Base-by-base conservation (phyloP, 1,140 invertebrate genomes). In the Rhagoletis zephyria region DNA sequence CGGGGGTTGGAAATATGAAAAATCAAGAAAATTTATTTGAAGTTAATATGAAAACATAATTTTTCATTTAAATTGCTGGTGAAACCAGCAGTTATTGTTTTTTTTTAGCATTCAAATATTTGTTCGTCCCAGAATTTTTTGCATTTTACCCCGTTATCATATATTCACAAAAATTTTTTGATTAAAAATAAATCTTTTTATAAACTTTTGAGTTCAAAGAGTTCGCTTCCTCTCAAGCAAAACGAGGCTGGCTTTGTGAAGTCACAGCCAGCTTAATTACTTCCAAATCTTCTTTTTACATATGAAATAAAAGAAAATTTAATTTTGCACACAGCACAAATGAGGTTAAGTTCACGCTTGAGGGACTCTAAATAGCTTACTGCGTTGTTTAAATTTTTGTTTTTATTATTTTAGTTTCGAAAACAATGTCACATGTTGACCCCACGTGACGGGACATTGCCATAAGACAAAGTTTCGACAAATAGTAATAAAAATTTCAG, bases 321-420 rank as follows among this genome's bases (percentile, higher is more conserved):
- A 81, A 67, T 56, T 81, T 81, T 30, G 51, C 51, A 81, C 51
- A 56, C 1, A 4, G 19, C 48, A 56, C 56, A 59, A 81, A 81
- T 81, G 48, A 81, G 74, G 74, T 81, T 81, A 81, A 30, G 51
- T 81, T 81, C 74, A 81, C n/a, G 74, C 74, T 81, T 81, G 74
- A 81, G 45, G 74, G 48, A 30, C n/a, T 81, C 30, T 81, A 12
- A 42, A 3, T 6, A 19, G 74, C 74, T 81, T 81, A 6, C 45
- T 56, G 19, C 5, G 51, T 19, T n/a, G 14, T n/a, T 48, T 6
- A n/a, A n/a, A 9, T 30, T 65, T 30, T 67, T 42, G 6, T 67
- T 63, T 63, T 30, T 67, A 14, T 16, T 40, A 67, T 40, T 30
- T n/a, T 14, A 48, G 51, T 81, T 81, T 19, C 48, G 30, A 51